Evolutionary conservation across 2,888 invertebrate species (phyloP).

Genomic region (Cynaeus angustus): DNA sequence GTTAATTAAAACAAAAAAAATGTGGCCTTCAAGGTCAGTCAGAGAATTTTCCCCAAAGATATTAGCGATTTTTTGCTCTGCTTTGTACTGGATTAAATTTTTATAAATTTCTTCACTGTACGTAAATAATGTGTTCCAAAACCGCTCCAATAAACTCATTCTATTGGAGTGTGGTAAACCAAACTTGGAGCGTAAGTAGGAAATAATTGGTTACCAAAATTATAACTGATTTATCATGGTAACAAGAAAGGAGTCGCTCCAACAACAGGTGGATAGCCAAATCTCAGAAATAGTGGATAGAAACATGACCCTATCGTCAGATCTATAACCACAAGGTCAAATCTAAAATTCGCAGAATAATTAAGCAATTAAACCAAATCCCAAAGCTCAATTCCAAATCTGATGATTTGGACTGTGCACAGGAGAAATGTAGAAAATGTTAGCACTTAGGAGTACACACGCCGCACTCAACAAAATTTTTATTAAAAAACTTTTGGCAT

Average conservation of each 20-base stretch:
- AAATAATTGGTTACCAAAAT: conserved; percentile 58
- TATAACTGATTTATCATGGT: conserved; percentile 52
- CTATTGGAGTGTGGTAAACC: conserved; percentile 52
- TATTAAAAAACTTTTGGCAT: too few species aligned
- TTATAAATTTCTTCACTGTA: conserved; percentile 34
- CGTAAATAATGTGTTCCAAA: conserved; percentile 54
- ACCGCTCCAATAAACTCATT: conserved; percentile 57
- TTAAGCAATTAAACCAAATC: too few species aligned
- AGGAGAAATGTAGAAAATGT: too few species aligned
- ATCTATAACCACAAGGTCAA: conserved; percentile 63
- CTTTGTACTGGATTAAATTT: conserved; percentile 25
- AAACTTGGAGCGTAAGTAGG: conserved; percentile 59
- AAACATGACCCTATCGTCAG: conserved; percentile 58
- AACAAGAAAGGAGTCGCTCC: conserved; percentile 51
- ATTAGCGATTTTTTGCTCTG: conserved; percentile 46
- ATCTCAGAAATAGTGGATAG: conserved; percentile 61
- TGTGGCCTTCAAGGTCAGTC: conserved; percentile 54
- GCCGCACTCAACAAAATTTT: too few species aligned
- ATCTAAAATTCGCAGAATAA: conserved; percentile 62
- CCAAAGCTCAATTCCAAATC: too few species aligned
- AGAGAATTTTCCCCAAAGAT: conserved; percentile 55
- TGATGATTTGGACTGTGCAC: too few species aligned
- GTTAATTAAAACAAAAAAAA: conserved; percentile 60
- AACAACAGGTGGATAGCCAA: conserved; percentile 54
- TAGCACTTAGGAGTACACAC: too few species aligned